phyloP scores from a whole-genome alignment of 2,888 invertebrate genomes.

The Caenorhabditis sp. region DNA sequence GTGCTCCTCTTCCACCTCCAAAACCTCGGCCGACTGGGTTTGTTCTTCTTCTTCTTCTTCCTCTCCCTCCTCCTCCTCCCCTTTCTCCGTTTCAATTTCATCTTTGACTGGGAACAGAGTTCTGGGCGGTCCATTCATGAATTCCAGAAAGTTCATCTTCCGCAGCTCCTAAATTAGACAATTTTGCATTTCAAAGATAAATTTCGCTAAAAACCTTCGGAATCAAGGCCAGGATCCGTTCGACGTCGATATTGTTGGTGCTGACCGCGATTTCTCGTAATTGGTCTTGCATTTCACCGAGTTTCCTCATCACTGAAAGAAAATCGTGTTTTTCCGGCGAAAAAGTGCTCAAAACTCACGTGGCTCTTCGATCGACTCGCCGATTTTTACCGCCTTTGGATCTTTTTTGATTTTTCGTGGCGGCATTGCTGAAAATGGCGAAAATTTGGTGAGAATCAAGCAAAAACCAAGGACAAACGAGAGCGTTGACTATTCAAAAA shows the following conservation, averaged over 20 bases:
- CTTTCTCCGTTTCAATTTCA: neutral
- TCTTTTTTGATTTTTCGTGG: slow-evolving; percentile 31
- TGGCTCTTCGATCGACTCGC: neutral
- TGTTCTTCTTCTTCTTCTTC: neutral
- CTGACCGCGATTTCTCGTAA: neutral
- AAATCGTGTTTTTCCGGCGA: neutral
- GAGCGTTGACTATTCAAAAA: neutral
- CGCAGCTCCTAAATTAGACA: neutral
- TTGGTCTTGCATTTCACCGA: neutral
- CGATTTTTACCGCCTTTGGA: neutral
- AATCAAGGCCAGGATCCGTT: slow-evolving; percentile 8
- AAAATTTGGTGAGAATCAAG: neutral
- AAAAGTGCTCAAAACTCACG: slow-evolving; percentile 4
- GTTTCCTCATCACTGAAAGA: neutral
- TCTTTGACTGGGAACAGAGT: slow-evolving; percentile 1
- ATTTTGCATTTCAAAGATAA: neutral
- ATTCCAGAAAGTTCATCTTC: slow-evolving; percentile 11
- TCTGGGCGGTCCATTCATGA: slow-evolving; percentile 6
- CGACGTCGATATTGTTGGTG: neutral
- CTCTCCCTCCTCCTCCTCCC: neutral
- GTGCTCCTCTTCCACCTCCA: neutral
- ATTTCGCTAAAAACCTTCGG: neutral
- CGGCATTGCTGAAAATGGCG: slow-evolving; percentile 25
- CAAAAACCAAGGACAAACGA: neutral
- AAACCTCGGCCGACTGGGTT: neutral